These are phyloP conservation scores for Enteromius anoplus DNA, from an alignment of 2,797 vertebrate genomes.

Conservation along the genomic window DNA sequence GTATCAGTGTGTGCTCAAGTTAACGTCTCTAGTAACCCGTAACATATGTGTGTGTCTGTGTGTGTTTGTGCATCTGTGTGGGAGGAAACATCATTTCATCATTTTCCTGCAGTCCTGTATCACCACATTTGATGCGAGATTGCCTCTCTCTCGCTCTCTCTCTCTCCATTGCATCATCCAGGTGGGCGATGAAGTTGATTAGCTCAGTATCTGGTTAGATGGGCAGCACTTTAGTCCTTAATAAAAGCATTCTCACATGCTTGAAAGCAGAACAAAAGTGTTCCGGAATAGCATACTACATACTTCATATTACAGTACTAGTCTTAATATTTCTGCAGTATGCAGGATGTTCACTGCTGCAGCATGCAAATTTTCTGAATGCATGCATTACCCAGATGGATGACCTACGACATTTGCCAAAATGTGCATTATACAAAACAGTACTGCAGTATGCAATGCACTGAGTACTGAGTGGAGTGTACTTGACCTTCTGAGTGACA, in stretches of 20 bases:
- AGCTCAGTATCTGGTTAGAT: slow-evolving; percentile 37
- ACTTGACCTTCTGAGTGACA: slow-evolving; percentile 9
- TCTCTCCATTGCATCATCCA: slow-evolving; percentile 23
- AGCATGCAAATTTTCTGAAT: background rate
- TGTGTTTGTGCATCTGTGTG: slow-evolving; percentile 46
- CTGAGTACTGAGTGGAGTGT: background rate
- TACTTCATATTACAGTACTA: background rate
- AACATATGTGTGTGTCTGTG: slow-evolving; percentile 32
- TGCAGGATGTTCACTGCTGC: background rate
- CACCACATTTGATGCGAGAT: slow-evolving; percentile 23
- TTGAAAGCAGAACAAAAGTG: background rate
- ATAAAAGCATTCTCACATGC: slow-evolving; percentile 15
- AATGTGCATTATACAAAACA: background rate
- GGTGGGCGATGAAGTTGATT: slow-evolving; percentile 40
- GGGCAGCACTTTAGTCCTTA: slow-evolving; percentile 14
- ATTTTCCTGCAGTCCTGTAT: slow-evolving; percentile 38
- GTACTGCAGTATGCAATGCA: background rate
- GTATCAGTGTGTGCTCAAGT: slow-evolving; percentile 23
- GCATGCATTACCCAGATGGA: background rate
- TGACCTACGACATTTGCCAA: background rate
- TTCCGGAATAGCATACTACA: background rate
- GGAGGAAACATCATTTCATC: slow-evolving; percentile 43
- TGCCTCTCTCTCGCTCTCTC: slow-evolving; percentile 24
- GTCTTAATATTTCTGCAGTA: background rate
- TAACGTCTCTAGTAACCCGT: slow-evolving; percentile 21